Evolutionary conservation across 2,113 vertebrate genomes (phyloP).

Genomic region (Pteronura brasiliensis): DNA sequence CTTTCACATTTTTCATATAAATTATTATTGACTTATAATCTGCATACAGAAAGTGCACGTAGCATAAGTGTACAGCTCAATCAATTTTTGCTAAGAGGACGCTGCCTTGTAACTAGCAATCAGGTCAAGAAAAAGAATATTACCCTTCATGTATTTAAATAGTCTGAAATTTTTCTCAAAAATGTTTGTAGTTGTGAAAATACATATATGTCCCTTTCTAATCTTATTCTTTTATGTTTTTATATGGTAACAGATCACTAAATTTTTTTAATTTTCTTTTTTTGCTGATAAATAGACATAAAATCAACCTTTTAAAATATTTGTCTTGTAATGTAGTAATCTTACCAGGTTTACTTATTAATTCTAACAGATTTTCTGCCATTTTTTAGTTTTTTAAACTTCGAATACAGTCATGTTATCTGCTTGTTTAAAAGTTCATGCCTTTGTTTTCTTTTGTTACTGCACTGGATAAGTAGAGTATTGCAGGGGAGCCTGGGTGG

Average conservation of each 20-base stretch:
- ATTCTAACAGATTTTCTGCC: not conserved
- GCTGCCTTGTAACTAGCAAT: not conserved
- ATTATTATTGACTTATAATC: not conserved
- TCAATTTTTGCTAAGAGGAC: not conserved
- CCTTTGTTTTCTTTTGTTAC: not conserved
- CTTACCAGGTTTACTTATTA: not conserved
- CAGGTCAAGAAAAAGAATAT: not conserved
- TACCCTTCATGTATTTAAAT: not conserved
- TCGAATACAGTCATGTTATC: not conserved
- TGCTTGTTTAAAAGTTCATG: not conserved
- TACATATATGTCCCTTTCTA: not conserved
- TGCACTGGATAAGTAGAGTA: not conserved
- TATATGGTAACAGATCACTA: not conserved
- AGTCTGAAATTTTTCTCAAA: not conserved
- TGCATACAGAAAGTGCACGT: not conserved
- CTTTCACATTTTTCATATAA: not conserved
- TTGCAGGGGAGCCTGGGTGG: not conserved
- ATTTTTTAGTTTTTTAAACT: not conserved
- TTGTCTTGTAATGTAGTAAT: not conserved
- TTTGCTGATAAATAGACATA: not conserved
- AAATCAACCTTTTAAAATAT: not conserved
- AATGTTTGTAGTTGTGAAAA: not conserved
- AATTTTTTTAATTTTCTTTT: not conserved
- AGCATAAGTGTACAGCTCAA: not conserved
- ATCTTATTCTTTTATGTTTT: conserved; percentile 12